A percentile compares a stretch with the other conserved stretches of the same genome.
phyloP scores from a whole-genome alignment of 2,113 vertebrate species.

The Scophthalmus maximus region DNA sequence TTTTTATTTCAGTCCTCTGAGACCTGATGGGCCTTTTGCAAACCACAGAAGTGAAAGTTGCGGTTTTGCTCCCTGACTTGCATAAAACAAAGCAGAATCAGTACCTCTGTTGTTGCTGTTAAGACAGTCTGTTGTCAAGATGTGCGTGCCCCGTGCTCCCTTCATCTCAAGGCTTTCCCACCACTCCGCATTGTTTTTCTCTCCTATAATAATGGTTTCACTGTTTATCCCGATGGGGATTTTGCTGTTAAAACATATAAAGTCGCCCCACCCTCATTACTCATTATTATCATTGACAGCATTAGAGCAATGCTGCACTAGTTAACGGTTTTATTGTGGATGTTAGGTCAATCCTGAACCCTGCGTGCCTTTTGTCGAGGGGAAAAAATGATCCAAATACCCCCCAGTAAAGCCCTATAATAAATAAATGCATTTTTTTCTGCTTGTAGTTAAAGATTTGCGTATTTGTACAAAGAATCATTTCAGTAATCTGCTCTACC shows the following conservation, averaged over 20 bases:
- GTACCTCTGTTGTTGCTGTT: constrained; percentile 9
- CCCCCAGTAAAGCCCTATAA: background rate
- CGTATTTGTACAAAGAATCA: background rate
- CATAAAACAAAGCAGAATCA: constrained; percentile 41
- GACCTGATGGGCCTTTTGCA: constrained; percentile 10
- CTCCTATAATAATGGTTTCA: constrained; percentile 43
- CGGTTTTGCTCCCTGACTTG: constrained; percentile 17
- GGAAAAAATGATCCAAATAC: constrained; percentile 19
- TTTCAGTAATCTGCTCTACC: background rate
- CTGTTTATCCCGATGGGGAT: constrained; percentile 58
- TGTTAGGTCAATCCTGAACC: constrained; percentile 10
- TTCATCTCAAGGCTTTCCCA: constrained; percentile 55
- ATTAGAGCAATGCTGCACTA: constrained; percentile 11
- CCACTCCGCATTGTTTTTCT: constrained; percentile 41
- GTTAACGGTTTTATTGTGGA: constrained; percentile 38
- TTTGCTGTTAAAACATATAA: constrained; percentile 47
- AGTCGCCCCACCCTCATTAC: constrained; percentile 50
- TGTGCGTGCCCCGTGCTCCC: constrained; percentile 35
- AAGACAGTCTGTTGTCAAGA: constrained; percentile 58
- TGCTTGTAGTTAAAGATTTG: background rate
- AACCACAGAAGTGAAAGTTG: constrained; percentile 10
- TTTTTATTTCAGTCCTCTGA: constrained; percentile 2
- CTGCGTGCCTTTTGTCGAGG: constrained; percentile 4
- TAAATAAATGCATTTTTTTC: background rate
- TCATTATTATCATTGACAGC: constrained; percentile 43